phyloP scores from a whole-genome alignment of 2,113 vertebrate species.

The Pseudonaja textilis region DNA sequence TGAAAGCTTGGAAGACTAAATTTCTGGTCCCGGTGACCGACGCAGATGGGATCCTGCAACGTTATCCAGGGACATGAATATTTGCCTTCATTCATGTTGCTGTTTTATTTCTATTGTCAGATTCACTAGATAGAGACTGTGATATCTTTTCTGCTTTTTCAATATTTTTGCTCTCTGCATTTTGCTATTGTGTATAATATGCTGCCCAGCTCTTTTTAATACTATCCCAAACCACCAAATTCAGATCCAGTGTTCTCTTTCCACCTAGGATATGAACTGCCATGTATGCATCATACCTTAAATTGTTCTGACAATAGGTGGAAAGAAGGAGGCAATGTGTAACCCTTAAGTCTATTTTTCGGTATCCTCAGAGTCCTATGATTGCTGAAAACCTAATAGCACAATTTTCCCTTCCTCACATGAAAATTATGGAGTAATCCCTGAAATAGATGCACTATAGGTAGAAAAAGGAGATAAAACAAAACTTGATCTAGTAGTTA shows the following conservation, averaged over 20 bases:
- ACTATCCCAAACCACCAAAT: not conserved
- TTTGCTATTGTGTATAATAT: not conserved
- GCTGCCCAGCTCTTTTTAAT: not conserved
- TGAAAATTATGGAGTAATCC: not conserved
- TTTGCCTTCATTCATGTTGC: not conserved
- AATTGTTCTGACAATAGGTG: not conserved
- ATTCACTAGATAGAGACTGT: not conserved
- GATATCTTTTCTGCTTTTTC: not conserved
- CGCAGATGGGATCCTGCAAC: not conserved
- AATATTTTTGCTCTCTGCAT: not conserved
- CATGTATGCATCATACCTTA: not conserved
- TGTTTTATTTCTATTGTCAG: not conserved
- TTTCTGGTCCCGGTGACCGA: not conserved
- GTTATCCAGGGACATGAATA: not conserved
- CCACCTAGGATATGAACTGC: not conserved
- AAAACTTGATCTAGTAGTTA: not conserved
- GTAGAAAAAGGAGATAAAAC: not conserved
- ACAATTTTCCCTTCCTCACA: not conserved
- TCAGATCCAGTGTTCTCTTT: not conserved
- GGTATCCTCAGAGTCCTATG: not conserved
- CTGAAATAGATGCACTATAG: not conserved
- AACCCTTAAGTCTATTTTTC: not conserved
- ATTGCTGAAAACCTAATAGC: not conserved
- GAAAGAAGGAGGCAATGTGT: not conserved
- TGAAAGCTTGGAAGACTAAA: not conserved